Percentiles rank a stretch among this genome's conserved stretches.
Evolutionary conservation across 2,797 vertebrate genomes (phyloP).

Genomic region (Lacerta bilineata): DNA sequence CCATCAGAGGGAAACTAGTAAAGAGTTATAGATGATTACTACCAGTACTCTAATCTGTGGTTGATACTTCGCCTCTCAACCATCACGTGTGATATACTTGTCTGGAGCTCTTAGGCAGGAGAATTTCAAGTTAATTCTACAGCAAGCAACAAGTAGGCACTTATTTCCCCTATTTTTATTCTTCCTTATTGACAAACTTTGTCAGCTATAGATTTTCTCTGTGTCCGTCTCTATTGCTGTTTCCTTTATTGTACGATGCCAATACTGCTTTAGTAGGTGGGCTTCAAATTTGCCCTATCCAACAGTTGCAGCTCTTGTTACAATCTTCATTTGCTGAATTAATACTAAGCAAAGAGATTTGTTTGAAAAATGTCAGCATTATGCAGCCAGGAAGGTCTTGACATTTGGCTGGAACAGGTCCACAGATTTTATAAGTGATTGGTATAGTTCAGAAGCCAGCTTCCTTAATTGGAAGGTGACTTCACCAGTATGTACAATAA

Average conservation of each 20-base stretch:
- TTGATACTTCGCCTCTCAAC: conserved; percentile 31
- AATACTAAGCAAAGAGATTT: conserved; percentile 23
- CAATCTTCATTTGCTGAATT: conserved; percentile 28
- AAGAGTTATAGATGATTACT: conserved; percentile 24
- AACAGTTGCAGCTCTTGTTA: conserved; percentile 37
- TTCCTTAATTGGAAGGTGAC: conserved; percentile 67
- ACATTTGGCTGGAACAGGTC: conserved; percentile 50
- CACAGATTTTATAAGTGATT: conserved; percentile 43
- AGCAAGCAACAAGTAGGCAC: background rate
- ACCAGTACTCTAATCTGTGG: background rate
- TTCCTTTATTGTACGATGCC: background rate
- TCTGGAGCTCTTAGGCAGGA: conserved; percentile 59
- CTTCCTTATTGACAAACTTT: conserved; percentile 46
- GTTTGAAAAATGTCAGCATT: conserved; percentile 44
- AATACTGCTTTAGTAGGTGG: conserved; percentile 9
- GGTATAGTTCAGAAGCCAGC: conserved; percentile 42
- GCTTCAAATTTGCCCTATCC: background rate
- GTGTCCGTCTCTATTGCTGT: background rate
- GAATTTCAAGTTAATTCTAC: background rate
- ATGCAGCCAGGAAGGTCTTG: conserved; percentile 22
- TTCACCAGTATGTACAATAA: conserved; percentile 63
- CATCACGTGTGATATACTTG: conserved; percentile 45
- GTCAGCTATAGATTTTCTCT: background rate
- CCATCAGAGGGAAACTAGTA: conserved; percentile 39
- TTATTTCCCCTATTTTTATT: conserved; percentile 48